phyloP scores from a whole-genome alignment of 2,797 vertebrate species.

The Astyanax mexicanus region DNA sequence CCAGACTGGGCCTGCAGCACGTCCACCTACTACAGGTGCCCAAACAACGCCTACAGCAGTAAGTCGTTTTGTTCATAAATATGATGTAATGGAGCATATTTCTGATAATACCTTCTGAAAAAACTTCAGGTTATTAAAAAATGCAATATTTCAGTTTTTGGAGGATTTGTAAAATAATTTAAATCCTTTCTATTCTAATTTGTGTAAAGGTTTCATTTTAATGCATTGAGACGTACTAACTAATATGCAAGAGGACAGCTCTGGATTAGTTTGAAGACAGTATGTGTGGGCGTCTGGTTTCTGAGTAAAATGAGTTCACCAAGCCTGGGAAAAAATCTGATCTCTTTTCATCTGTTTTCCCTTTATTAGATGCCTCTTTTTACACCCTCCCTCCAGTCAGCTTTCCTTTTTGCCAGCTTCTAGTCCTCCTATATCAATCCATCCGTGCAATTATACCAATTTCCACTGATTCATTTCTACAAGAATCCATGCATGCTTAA shows the following conservation, averaged over 20 bases:
- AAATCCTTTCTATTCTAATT: no score
- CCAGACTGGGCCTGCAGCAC: constrained; percentile 67
- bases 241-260: not conserved
- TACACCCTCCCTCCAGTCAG: not conserved
- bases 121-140: no score
- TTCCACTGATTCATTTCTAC: not conserved
- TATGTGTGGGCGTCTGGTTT: not conserved
- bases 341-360: not conserved
- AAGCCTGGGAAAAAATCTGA: not conserved
- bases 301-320: not conserved
- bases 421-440: not conserved
- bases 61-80: constrained; percentile 36
- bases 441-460: not conserved
- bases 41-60: constrained; percentile 67
- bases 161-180: no score
- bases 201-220: no score
- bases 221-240: not conserved
- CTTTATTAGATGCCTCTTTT: not conserved
- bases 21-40: constrained; percentile 60
- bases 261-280: not conserved
- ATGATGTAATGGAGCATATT: not conserved
- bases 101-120: not conserved
- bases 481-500: not conserved
- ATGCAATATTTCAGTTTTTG: no score
- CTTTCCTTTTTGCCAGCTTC: not conserved